phyloP scores from a whole-genome alignment of 2,113 vertebrate species.

The Carollia perspicillata region DNA sequence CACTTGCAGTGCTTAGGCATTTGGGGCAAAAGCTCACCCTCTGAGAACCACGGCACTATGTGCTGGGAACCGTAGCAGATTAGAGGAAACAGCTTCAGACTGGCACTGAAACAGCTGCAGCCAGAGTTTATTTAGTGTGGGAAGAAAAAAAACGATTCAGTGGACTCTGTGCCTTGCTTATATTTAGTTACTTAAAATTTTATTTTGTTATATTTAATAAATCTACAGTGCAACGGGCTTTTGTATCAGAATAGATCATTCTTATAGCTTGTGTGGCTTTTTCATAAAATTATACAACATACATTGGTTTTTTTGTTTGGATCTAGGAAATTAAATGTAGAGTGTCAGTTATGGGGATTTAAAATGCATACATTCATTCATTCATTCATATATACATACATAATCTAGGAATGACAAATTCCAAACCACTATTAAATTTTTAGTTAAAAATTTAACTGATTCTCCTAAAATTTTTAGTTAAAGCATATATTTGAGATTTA shows the following conservation, averaged over 20 bases:
- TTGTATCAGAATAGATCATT: not conserved
- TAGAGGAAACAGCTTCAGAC: not conserved
- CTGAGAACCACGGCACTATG: constrained; percentile 16
- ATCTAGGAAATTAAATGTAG: not conserved
- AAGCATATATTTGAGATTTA: not conserved
- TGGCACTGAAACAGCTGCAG: not conserved
- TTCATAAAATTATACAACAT: not conserved
- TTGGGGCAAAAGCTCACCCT: not conserved
- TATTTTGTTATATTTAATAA: not conserved
- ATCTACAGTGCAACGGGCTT: not conserved
- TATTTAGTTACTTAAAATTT: not conserved
- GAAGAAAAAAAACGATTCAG: not conserved
- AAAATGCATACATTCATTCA: not conserved
- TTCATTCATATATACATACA: not conserved
- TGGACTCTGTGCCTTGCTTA: not conserved
- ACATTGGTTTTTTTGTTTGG: not conserved
- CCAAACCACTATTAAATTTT: not conserved
- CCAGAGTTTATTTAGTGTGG: not conserved
- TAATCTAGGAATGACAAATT: not conserved
- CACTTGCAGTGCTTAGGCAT: constrained; percentile 28
- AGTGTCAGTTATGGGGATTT: not conserved
- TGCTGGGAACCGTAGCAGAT: not conserved
- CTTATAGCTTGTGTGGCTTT: not conserved
- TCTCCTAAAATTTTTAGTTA: not conserved
- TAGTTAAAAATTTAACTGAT: too few species aligned